Percentiles rank a stretch among this genome's conserved stretches.
Conservation (phyloP, 2,888 invertebrate species). For the Conomelus anceps region DNA sequence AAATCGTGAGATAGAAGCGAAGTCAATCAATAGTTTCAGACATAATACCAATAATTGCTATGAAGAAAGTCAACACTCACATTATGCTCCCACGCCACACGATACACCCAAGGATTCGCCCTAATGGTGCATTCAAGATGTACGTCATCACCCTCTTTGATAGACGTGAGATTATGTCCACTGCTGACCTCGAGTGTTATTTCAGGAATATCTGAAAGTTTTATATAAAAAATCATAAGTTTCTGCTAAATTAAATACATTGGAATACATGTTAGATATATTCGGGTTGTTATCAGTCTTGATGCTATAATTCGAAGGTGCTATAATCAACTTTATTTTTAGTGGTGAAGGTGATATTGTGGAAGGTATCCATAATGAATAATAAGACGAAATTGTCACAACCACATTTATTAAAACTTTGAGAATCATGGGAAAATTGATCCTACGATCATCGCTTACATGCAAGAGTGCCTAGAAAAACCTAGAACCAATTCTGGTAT, state of each 20-base stretch:
- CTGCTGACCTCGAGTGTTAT: slow-evolving; percentile 76
- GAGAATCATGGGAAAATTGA: too few relatives aligned
- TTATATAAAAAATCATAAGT: neutral
- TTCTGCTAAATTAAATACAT: neutral
- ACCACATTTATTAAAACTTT: too few relatives aligned
- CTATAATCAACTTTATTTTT: neutral
- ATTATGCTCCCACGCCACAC: slow-evolving; percentile 70
- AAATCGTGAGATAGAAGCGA: too few relatives aligned
- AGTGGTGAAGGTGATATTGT: too few relatives aligned
- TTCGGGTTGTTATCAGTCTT: neutral
- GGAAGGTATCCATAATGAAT: too few relatives aligned
- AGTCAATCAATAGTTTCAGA: too few relatives aligned
- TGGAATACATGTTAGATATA: neutral
- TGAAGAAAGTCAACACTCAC: slow-evolving; percentile 50
- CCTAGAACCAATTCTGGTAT: too few relatives aligned
- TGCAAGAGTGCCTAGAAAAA: too few relatives aligned
- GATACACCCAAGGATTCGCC: slow-evolving; percentile 76
- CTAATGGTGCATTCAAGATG: slow-evolving; percentile 87
- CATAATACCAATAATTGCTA: too few relatives aligned
- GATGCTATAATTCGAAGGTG: neutral
- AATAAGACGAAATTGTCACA: too few relatives aligned
- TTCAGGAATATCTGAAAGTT: slow-evolving; percentile 67
- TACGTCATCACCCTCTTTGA: slow-evolving; percentile 82
- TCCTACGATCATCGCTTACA: too few relatives aligned
- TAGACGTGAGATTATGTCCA: slow-evolving; percentile 67